phyloP scores from a whole-genome alignment of 1,140 invertebrate genomes.

The Limonius californicus region DNA sequence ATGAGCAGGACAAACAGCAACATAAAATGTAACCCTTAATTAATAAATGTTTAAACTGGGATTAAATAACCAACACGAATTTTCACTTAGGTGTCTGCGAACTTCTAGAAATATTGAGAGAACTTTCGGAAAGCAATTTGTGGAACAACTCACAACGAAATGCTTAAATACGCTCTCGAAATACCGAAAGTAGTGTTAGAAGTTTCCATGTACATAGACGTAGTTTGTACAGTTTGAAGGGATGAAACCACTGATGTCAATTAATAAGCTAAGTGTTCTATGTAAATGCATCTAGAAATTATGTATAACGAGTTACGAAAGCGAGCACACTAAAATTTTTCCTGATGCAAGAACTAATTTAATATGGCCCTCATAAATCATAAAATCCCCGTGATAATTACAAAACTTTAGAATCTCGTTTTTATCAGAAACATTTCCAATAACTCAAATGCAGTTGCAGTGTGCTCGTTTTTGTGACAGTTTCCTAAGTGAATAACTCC shows the following conservation, averaged over 20 bases:
- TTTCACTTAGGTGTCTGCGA: too few relatives aligned
- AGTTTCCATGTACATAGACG: not conserved
- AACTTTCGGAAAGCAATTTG: not conserved
- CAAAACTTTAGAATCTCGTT: too few relatives aligned
- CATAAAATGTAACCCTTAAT: too few relatives aligned
- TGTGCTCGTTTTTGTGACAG: constrained; percentile 2
- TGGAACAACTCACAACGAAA: not conserved
- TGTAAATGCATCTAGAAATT: constrained; percentile 1
- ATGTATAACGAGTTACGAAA: too few relatives aligned
- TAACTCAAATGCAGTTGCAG: not conserved
- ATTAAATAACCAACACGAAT: too few relatives aligned
- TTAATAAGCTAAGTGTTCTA: constrained; percentile 21
- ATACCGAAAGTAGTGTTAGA: not conserved
- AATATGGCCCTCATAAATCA: too few relatives aligned
- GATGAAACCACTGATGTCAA: constrained; percentile 18
- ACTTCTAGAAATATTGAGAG: not conserved
- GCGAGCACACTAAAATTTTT: too few relatives aligned
- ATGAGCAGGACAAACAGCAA: too few relatives aligned
- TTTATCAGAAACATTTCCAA: too few relatives aligned
- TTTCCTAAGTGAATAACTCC: not conserved
- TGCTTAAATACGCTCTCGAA: not conserved
- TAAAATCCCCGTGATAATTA: too few relatives aligned
- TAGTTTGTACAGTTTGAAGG: not conserved
- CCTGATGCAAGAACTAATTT: too few relatives aligned
- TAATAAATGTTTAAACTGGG: too few relatives aligned